These are phyloP conservation scores for Monomorium pharaonis DNA, from an alignment of 1,140 invertebrate genomes.

Conservation along the genomic window DNA sequence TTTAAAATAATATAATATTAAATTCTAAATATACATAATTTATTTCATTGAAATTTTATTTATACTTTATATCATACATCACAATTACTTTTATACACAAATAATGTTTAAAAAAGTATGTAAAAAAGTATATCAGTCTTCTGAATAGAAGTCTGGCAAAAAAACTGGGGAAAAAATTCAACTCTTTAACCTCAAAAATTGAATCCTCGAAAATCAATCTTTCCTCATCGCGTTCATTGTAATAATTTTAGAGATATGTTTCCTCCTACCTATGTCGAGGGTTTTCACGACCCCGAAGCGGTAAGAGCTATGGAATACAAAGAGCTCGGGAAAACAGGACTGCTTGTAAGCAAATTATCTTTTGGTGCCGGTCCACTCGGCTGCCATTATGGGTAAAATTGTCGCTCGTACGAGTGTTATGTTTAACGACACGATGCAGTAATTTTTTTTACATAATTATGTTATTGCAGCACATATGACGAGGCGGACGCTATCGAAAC, in stretches of 20 bases:
- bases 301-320: slow-evolving; percentile 86
- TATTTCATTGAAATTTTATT: not conserved
- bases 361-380: slow-evolving; percentile 86
- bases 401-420: not conserved
- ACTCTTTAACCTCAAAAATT: not conserved
- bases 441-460: slow-evolving; percentile 7
- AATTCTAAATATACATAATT: not conserved
- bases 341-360: slow-evolving; percentile 87
- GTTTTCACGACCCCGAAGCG: slow-evolving; percentile 86
- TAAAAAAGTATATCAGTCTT: not conserved
- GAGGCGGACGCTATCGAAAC: slow-evolving; percentile 89
- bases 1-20: not conserved
- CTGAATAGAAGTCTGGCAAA: not conserved
- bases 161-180: not conserved
- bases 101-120: too few species aligned
- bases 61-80: not conserved
- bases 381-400: slow-evolving; percentile 81
- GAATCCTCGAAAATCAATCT: not conserved
- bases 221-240: not conserved
- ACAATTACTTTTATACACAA: too few species aligned
- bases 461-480: slow-evolving; percentile 84
- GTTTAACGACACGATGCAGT: not conserved
- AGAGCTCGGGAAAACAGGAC: slow-evolving; percentile 86
- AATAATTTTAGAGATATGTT: slow-evolving; percentile 71
- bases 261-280: slow-evolving; percentile 85